phyloP scores from a whole-genome alignment of 2,113 vertebrate species.

The Bos taurus region DNA sequence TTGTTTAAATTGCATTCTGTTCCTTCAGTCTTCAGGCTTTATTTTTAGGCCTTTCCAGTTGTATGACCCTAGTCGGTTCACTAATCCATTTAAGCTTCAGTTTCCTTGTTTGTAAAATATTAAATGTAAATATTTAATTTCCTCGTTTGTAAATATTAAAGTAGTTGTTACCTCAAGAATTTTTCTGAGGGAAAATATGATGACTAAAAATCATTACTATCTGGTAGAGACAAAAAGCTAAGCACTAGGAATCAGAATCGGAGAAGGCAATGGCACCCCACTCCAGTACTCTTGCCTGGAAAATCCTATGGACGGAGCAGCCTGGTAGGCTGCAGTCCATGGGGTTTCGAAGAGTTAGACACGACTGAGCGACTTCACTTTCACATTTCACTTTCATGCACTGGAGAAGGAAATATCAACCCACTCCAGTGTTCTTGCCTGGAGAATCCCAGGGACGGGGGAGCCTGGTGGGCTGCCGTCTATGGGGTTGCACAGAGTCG shows the following conservation, averaged over 20 bases:
- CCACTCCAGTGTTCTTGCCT: no score
- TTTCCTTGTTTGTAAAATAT: background rate
- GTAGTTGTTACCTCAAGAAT: background rate
- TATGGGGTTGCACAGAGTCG: no score
- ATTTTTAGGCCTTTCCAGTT: background rate
- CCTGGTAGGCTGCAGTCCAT: no score
- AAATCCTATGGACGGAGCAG: no score
- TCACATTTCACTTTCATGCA: no score
- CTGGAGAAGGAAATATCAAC: no score
- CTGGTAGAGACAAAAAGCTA: background rate
- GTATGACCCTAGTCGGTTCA: background rate
- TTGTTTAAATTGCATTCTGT: background rate
- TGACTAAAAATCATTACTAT: background rate
- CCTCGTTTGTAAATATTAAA: background rate
- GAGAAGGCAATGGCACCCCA: no score
- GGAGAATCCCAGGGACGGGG: no score
- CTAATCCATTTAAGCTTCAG: background rate
- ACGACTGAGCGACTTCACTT: no score
- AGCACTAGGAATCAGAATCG: background rate
- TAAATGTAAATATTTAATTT: background rate
- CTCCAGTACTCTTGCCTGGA: no score
- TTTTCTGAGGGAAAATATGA: slow-evolving; percentile 14
- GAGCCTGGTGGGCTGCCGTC: no score
- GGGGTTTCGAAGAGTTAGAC: no score
- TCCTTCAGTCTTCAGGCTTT: background rate